Evolutionary conservation across 2,113 vertebrate species (phyloP), one percentile per base, ranked within the genome.

Genomic region (Marcusenius ussheri): DNA sequence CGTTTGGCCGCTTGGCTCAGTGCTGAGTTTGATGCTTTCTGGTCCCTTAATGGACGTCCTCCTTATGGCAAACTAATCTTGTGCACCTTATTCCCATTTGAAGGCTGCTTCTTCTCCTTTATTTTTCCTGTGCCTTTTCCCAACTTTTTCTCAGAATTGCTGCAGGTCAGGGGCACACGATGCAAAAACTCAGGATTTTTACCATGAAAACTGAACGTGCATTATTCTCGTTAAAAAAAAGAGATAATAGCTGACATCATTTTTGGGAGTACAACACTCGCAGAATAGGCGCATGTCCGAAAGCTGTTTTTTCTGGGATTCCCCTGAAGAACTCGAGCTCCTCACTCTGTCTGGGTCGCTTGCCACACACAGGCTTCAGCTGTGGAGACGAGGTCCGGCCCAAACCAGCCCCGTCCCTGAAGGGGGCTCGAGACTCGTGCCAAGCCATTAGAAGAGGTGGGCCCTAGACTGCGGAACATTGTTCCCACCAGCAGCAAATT

Each of bases 321-420:
- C 53, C 56, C 50, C 49, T 39, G 27, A 89, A 58, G 85, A 90
- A 35, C 42, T 49, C 11, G 5, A 19, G n/a, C 2, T 56, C 24
- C 39, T 89, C 74, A 49, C 88, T 47, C 85, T 88, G 58, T 90
- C 56, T 89, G 90, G 49, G 88, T 88, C 51, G 9, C 31, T 35
- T 89, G 88, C 88, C 87, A 21, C 31, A 10, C 58, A 84, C 47
- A 56, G 56, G 17, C 21, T 84, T 70, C 92, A 93, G 91, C 91
- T 93, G 92, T 83, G 88, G 89, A 70, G 80, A 62, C 13, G 70
- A 87, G 24, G 87, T 49, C 46, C 51, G 46, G 66, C 88, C 91
- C 92, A 93, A 89, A 93, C 53, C 39, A 46, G 87, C 50, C 86
- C 31, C 51, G 74, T 93, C 91, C 90, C 92, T 45, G 89, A 89